phyloP scores from a whole-genome alignment of 2,888 invertebrate species.

The Clitarchus hookeri region DNA sequence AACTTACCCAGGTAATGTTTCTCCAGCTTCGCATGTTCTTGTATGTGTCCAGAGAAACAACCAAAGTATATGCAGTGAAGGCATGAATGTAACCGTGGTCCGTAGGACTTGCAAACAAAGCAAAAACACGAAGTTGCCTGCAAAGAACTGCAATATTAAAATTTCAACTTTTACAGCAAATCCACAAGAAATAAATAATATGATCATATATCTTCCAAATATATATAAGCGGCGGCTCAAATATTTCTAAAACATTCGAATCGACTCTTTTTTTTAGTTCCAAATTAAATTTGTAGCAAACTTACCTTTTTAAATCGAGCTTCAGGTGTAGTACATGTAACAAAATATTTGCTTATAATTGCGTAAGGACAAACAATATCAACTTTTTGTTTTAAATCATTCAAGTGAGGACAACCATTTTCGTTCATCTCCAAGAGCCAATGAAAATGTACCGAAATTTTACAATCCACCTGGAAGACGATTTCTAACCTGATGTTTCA shows the following conservation, averaged over 20 bases:
- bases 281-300: background rate
- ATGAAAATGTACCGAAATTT: background rate
- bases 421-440: slow-evolving; percentile 60
- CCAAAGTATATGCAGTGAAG: slow-evolving; percentile 93
- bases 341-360: slow-evolving; percentile 85
- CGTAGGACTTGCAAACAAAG: slow-evolving; percentile 77
- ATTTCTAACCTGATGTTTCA: background rate
- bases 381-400: slow-evolving; percentile 72
- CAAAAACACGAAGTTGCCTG: slow-evolving; percentile 81
- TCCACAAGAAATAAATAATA: background rate
- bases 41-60: slow-evolving; percentile 82
- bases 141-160: slow-evolving; percentile 23
- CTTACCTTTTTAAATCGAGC: slow-evolving; percentile 81
- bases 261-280: background rate
- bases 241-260: too few relatives aligned
- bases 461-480: background rate
- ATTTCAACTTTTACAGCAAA: background rate
- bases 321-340: slow-evolving; percentile 78
- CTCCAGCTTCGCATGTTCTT: slow-evolving; percentile 79
- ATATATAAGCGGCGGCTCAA: too few relatives aligned
- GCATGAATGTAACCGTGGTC: slow-evolving; percentile 82
- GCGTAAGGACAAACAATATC: slow-evolving; percentile 74
- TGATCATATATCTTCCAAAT: too few relatives aligned
- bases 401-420: slow-evolving; percentile 78
- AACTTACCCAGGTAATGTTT: slow-evolving; percentile 74